Percentiles rank a stretch among this genome's conserved stretches.
Conservation (phyloP, 2,113 vertebrate genomes). For the Indri indri region DNA sequence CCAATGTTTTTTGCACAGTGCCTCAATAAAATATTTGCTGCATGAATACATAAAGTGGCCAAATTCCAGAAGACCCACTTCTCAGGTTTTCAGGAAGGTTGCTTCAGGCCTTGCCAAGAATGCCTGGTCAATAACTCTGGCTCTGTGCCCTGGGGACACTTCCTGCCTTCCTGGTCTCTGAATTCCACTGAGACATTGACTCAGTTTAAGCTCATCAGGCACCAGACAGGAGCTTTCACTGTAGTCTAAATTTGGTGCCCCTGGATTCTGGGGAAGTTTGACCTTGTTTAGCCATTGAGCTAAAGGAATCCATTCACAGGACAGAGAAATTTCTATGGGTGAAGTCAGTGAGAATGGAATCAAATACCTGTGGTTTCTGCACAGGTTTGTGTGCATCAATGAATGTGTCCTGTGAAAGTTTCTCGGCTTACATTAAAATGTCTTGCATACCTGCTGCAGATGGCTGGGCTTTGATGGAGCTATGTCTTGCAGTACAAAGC, state of each 20-base stretch:
- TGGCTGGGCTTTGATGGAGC: not conserved
- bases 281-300: not conserved
- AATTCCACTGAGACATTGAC: not conserved
- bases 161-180: not conserved
- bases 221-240: not conserved
- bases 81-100: not conserved
- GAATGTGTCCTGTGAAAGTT: not conserved
- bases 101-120: not conserved
- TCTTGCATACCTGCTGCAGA: not conserved
- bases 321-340: not conserved
- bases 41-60: not conserved
- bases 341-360: not conserved
- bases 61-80: not conserved
- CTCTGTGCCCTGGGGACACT: not conserved
- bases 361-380: not conserved
- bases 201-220: not conserved
- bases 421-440: not conserved
- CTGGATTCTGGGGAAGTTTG: not conserved
- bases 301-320: not conserved
- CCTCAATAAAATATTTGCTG: not conserved
- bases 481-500: accelerated
- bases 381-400: accelerated
- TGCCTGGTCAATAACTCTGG: not conserved
- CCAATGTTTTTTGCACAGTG: not conserved
- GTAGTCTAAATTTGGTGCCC: not conserved